Evolutionary conservation across 1,140 invertebrate genomes (phyloP), one percentile per base, ranked within the genome.

Genomic region (Drosophila elegans): DNA sequence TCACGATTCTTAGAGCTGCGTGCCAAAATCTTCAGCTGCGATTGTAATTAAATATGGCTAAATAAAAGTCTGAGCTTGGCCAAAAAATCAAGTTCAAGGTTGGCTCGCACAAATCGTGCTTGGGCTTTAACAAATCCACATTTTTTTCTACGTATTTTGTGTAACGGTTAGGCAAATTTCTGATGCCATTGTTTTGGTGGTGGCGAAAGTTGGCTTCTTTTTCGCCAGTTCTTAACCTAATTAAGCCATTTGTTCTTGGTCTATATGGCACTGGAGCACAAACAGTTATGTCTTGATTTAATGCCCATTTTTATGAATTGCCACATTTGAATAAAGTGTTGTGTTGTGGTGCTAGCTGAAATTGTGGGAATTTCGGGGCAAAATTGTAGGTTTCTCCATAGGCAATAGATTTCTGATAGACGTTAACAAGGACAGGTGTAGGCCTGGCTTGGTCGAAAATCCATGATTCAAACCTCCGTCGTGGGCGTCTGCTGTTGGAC

Each of bases 31-130:
- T 74, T 61, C 34, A 52, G 71, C 56, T 49, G 45, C 29, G 34
- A 63, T 74, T 44, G 54, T 63, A 63, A 82, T 74, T 78, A 82
- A 78, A 81, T 82, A 71, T 44, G 54, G 45, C 25, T 53, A 12
- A 32, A 69, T 32, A 38, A 38, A 45, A 53, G 25, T 69, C 34
- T 41, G 61, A 25, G 39, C 42, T 55, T 44, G 49, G 51, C 27
- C 41, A 60, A 51, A 56, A 60, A 54, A 49, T 78, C 82, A 85
- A 85, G 81, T 86, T 85, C 81, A 85, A 85, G 82, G 81, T 55
- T 67, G 67, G 6, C 27, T 56, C 13, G 13, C 38, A 29, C 74
- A 11, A 68, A 67, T 51, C 49, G 49, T 52, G 49, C 49, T 52
- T 16, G 4, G 54, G 48, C 21, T 74, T 16, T 42, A 29, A 4